Evolutionary conservation across 2,888 invertebrate species (phyloP).

Genomic region (Andrena haemorrhoa): DNA sequence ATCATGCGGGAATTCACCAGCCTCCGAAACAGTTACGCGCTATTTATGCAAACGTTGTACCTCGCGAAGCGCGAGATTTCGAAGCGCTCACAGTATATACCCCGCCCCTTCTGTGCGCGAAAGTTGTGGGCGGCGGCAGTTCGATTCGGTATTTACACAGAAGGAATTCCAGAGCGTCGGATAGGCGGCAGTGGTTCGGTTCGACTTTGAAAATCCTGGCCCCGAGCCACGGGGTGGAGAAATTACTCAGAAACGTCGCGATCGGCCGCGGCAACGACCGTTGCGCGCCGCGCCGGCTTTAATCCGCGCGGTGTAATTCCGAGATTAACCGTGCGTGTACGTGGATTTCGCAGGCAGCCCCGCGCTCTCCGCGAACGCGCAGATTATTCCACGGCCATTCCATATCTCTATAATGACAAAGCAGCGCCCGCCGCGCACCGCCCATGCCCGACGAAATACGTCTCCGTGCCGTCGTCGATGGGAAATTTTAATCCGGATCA

Average conservation of each 20-base stretch:
- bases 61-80: neutral
- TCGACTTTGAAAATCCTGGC: constrained; percentile 56
- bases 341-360: constrained; percentile 48
- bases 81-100: neutral
- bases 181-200: neutral
- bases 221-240: constrained; percentile 21
- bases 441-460: constrained; percentile 15
- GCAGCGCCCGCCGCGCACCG: neutral
- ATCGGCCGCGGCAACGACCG: constrained; percentile 37
- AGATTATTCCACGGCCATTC: constrained; percentile 58
- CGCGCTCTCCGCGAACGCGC: constrained; percentile 24
- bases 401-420: constrained; percentile 48
- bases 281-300: constrained; percentile 17
- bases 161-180: constrained; percentile 2
- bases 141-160: constrained; percentile 51
- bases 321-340: constrained; percentile 64
- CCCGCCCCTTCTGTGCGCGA: neutral
- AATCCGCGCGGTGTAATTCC: constrained; percentile 66
- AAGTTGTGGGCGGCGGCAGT: constrained; percentile 5
- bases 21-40: neutral
- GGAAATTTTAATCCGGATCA: constrained; percentile 54
- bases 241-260: constrained; percentile 60
- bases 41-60: constrained; percentile 23
- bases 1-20: neutral
- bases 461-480: constrained; percentile 22